These are phyloP conservation scores for Agrochola circellaris DNA, from an alignment of 2,888 invertebrate genomes.

Conservation along the genomic window DNA sequence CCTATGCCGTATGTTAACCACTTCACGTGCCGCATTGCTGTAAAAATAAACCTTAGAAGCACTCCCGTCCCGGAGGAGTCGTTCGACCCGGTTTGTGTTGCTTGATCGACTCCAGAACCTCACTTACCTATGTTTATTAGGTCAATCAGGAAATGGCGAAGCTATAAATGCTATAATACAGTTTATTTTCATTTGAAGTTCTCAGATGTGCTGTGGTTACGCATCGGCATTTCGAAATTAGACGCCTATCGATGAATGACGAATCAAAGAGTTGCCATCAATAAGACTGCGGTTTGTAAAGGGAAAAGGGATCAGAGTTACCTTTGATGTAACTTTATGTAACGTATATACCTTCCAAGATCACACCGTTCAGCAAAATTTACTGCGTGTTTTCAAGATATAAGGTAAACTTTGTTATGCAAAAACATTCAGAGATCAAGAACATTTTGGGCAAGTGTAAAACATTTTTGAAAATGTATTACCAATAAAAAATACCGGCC, in stretches of 20 bases:
- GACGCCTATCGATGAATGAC: conserved; percentile 68
- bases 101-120: conserved; percentile 85
- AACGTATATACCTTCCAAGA: conserved; percentile 14
- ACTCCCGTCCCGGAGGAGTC: conserved; percentile 68
- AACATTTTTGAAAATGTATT: conserved; percentile 6
- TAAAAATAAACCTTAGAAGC: conserved; percentile 81
- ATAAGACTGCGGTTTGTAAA: conserved; percentile 50
- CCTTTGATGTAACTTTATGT: conserved; percentile 59
- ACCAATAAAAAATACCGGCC: too few relatives aligned
- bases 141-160: conserved; percentile 85
- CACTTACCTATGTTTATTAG: conserved; percentile 82
- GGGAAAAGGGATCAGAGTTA: conserved; percentile 30
- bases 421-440: conserved; percentile 5
- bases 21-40: conserved; percentile 80
- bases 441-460: conserved; percentile 10
- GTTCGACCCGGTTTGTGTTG: conserved; percentile 78
- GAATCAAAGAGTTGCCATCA: conserved; percentile 65
- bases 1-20: conserved; percentile 53
- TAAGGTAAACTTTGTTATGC: conserved; percentile 20
- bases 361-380: conserved; percentile 10
- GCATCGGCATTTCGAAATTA: conserved; percentile 64
- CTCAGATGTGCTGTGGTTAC: conserved; percentile 62
- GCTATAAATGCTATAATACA: conserved; percentile 75
- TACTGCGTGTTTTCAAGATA: conserved; percentile 3
- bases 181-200: conserved; percentile 81